These are phyloP conservation scores for Drosophila lacertosa DNA, from an alignment of 1,140 invertebrate genomes.

Conservation along the genomic window DNA sequence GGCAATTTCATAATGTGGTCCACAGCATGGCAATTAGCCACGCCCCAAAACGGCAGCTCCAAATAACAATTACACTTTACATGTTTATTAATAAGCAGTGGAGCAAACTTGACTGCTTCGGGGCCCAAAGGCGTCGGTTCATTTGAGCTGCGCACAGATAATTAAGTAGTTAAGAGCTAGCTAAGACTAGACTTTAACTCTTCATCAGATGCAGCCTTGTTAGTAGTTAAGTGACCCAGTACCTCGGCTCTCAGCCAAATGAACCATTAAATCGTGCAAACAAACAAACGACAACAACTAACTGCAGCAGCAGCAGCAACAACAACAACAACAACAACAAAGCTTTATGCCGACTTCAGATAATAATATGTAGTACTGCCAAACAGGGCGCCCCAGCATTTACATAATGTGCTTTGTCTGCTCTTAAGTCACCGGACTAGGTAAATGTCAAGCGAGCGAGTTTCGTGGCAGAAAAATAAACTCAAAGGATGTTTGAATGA, in stretches of 20 bases:
- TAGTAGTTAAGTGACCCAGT: slow-evolving; percentile 38
- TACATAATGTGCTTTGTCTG: slow-evolving; percentile 47
- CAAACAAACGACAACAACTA: slow-evolving; percentile 52
- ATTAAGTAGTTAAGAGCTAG: slow-evolving; percentile 49
- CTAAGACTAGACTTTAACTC: slow-evolving; percentile 23
- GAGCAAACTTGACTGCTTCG: not conserved
- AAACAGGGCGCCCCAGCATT: slow-evolving; percentile 40
- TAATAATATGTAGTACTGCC: slow-evolving; percentile 27
- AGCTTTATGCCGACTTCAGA: slow-evolving; percentile 44
- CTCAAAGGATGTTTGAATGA: not conserved
- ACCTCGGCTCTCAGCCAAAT: slow-evolving; percentile 36
- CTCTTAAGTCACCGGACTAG: slow-evolving; percentile 13
- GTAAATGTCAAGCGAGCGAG: slow-evolving; percentile 29
- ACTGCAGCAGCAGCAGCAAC: slow-evolving; percentile 16
- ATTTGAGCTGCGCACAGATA: slow-evolving; percentile 26
- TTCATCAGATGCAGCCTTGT: slow-evolving; percentile 23
- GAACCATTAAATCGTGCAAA: slow-evolving; percentile 57
- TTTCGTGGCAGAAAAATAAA: not conserved
- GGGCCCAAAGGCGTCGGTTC: slow-evolving; percentile 13
- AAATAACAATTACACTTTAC: slow-evolving; percentile 59
- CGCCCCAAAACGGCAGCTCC: slow-evolving; percentile 50
- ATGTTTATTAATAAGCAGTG: slow-evolving; percentile 52
- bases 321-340: slow-evolving; percentile 27
- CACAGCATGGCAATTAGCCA: slow-evolving; percentile 48
- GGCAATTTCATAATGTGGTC: slow-evolving; percentile 39